Evolutionary conservation across 2,888 invertebrate genomes (phyloP).

Genomic region (Ditula angustiorana): DNA sequence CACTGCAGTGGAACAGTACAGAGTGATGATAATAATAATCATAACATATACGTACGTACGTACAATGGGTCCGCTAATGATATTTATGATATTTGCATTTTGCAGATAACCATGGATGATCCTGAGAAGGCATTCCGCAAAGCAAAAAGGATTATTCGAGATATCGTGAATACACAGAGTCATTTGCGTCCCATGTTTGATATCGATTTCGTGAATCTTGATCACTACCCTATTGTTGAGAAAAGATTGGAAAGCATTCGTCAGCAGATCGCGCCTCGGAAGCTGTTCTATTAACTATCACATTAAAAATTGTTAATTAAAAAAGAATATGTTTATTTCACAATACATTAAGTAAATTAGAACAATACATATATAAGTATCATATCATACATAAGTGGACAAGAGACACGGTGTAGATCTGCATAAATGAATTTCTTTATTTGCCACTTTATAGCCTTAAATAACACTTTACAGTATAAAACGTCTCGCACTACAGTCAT

Average conservation of each 20-base stretch:
- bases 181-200: slow-evolving; percentile 70
- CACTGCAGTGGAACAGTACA: too few relatives aligned
- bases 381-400: slow-evolving; percentile 65
- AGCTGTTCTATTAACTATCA: slow-evolving; percentile 66
- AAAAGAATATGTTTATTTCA: slow-evolving; percentile 70
- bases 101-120: slow-evolving; percentile 70
- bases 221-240: slow-evolving; percentile 59
- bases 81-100: neutral
- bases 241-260: slow-evolving; percentile 59
- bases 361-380: slow-evolving; percentile 61
- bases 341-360: slow-evolving; percentile 69
- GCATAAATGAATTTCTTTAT: slow-evolving; percentile 63
- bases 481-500: slow-evolving; percentile 64
- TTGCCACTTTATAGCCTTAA: slow-evolving; percentile 66
- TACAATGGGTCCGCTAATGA: too few relatives aligned
- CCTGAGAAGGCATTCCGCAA: slow-evolving; percentile 66
- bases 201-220: slow-evolving; percentile 64
- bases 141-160: slow-evolving; percentile 62
- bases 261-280: slow-evolving; percentile 68
- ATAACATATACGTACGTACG: too few relatives aligned
- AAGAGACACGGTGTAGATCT: slow-evolving; percentile 50
- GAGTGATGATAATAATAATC: too few relatives aligned
- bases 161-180: slow-evolving; percentile 66
- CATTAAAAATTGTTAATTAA: slow-evolving; percentile 46
- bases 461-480: slow-evolving; percentile 50